Evolutionary conservation across 2,113 vertebrate species (phyloP).

Genomic region (Nicator chloris): DNA sequence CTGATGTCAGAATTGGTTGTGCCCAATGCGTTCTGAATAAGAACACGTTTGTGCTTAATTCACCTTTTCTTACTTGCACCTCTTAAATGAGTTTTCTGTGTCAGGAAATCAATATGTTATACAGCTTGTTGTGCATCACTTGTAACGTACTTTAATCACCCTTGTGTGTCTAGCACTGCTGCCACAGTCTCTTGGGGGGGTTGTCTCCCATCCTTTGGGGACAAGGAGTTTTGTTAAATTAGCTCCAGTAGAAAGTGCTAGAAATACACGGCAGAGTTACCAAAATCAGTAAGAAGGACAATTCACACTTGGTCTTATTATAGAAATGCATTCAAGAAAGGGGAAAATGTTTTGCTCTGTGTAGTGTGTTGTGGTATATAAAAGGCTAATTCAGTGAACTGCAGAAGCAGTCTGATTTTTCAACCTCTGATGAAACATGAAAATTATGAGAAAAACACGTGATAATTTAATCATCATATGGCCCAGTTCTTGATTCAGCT

Average conservation of each 20-base stretch:
- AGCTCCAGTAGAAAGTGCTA: neutral
- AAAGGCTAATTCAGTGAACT: neutral
- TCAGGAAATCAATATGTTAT: conserved; percentile 18
- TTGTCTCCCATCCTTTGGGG: neutral
- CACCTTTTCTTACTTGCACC: neutral
- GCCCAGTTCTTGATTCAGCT: neutral
- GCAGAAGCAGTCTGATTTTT: neutral
- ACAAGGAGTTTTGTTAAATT: neutral
- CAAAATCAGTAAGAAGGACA: neutral
- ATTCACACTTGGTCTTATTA: neutral
- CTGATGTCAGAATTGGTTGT: neutral
- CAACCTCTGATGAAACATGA: neutral
- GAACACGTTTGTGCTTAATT: neutral
- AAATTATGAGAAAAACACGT: neutral
- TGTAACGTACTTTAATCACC: neutral
- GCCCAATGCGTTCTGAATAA: neutral
- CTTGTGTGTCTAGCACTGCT: neutral
- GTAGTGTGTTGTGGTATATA: neutral
- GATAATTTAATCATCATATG: neutral
- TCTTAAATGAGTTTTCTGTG: neutral
- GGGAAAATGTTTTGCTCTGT: neutral
- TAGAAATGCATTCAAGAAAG: neutral
- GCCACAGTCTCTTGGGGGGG: neutral
- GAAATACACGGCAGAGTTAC: neutral
- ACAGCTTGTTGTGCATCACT: neutral